These are phyloP conservation scores for Drosophila siamana DNA, from an alignment of 2,888 invertebrate species.

Conservation along the genomic window DNA sequence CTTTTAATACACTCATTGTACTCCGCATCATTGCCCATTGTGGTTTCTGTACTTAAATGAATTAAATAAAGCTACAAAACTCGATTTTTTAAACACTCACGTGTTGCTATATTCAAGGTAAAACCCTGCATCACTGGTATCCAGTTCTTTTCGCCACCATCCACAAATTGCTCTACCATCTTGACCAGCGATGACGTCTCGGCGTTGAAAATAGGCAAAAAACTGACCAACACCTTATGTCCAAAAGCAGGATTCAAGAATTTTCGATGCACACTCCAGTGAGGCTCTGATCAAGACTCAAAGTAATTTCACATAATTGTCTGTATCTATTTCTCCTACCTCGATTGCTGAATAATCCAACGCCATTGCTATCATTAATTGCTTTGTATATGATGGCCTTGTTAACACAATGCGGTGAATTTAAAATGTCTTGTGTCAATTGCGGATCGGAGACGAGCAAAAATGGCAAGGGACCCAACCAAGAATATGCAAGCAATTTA, in stretches of 20 bases:
- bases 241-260: constrained; percentile 83
- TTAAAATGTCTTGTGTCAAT: constrained; percentile 77
- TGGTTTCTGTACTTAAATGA: constrained; percentile 76
- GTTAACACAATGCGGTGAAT: constrained; percentile 81
- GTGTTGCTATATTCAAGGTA: constrained; percentile 79
- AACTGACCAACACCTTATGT: constrained; percentile 80
- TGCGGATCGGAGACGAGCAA: constrained; percentile 73
- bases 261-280: constrained; percentile 82
- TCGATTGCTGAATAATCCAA: constrained; percentile 77
- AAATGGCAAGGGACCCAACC: constrained; percentile 77
- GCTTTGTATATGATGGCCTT: constrained; percentile 80
- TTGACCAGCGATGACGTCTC: constrained; percentile 68
- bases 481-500: constrained; percentile 74
- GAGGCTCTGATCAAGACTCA: constrained; percentile 61
- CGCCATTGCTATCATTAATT: constrained; percentile 78
- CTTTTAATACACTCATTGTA: constrained; percentile 42
- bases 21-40: constrained; percentile 81
- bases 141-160: constrained; percentile 59
- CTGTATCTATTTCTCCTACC: constrained; percentile 47
- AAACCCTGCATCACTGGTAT: constrained; percentile 73
- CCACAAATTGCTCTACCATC: constrained; percentile 41
- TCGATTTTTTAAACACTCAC: constrained; percentile 60
- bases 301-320: constrained; percentile 25
- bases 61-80: not conserved
- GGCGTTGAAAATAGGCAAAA: constrained; percentile 80